These are phyloP conservation scores for Hypomecis atomaria DNA, from an alignment of 2,888 invertebrate genomes.

Conservation along the genomic window DNA sequence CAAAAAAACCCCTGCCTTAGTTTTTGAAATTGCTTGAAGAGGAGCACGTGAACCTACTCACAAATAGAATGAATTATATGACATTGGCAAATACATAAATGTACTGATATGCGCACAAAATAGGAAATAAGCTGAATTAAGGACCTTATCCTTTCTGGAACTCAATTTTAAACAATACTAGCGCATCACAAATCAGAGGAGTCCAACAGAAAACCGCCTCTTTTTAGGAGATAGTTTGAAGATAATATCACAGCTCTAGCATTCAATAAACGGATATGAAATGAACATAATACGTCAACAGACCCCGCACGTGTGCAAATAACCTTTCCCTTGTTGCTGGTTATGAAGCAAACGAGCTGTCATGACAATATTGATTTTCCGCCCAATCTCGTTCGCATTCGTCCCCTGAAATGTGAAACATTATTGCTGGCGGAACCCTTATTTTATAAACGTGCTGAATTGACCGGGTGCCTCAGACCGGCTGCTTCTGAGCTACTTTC, in stretches of 20 bases:
- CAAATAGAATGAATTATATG: too few species aligned
- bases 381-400: slow-evolving; percentile 21
- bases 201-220: too few species aligned
- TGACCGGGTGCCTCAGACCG: slow-evolving; percentile 2
- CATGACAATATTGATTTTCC: slow-evolving; percentile 21
- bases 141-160: too few species aligned
- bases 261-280: not conserved
- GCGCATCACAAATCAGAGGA: too few species aligned
- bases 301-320: slow-evolving; percentile 1
- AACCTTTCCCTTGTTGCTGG: slow-evolving; percentile 6
- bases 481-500: not conserved
- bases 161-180: too few species aligned
- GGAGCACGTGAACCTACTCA: too few species aligned
- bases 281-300: not conserved
- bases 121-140: too few species aligned
- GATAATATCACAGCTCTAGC: not conserved
- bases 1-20: too few species aligned
- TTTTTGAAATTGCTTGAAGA: too few species aligned
- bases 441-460: slow-evolving; percentile 24
- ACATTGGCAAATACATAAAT: too few species aligned
- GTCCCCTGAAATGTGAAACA: slow-evolving; percentile 29
- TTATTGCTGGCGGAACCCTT: slow-evolving; percentile 21
- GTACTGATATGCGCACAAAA: too few species aligned
- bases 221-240: too few species aligned
- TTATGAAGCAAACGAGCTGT: slow-evolving; percentile 12